Percentiles rank a stretch among this genome's conserved stretches.
phyloP scores from a whole-genome alignment of 1,140 invertebrate genomes.

The Drosophila novamexicana region DNA sequence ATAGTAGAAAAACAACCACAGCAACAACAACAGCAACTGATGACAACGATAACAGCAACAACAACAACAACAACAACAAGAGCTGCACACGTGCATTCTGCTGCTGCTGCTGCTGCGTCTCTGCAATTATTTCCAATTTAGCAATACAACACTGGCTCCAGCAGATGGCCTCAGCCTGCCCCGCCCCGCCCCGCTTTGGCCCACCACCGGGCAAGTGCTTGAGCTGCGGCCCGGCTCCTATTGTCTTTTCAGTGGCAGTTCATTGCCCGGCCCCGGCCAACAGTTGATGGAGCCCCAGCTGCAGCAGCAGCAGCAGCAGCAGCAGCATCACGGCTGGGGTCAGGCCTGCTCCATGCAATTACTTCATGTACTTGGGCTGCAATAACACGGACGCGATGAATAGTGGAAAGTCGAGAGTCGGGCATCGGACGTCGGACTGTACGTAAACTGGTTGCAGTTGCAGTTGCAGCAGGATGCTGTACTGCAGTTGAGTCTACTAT shows the following conservation, averaged over 20 bases:
- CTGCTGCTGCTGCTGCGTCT: conserved; percentile 44
- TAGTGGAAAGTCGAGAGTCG: conserved; percentile 22
- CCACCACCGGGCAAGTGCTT: conserved; percentile 2
- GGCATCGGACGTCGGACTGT: conserved; percentile 51
- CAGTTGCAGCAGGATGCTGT: conserved; percentile 35
- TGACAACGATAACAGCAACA: conserved; percentile 71
- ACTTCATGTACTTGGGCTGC: conserved; percentile 78
- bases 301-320: conserved; percentile 27
- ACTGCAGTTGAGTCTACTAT: conserved; percentile 55
- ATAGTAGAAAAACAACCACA: conserved; percentile 57
- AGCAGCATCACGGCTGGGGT: conserved; percentile 52
- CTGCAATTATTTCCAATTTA: conserved; percentile 82
- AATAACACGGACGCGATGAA: conserved; percentile 67
- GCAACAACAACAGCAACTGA: conserved; percentile 47
- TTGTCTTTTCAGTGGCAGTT: conserved; percentile 69
- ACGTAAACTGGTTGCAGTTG: conserved; percentile 75
- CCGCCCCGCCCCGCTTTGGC: background rate
- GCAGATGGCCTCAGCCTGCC: conserved; percentile 39
- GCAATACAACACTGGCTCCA: conserved; percentile 67
- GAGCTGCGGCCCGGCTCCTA: conserved; percentile 55
- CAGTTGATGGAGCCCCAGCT: conserved; percentile 56
- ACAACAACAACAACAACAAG: conserved; percentile 30
- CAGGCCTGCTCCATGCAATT: conserved; percentile 69
- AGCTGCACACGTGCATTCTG: conserved; percentile 77
- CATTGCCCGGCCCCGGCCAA: conserved; percentile 63